A percentile compares a stretch with the other conserved stretches of the same genome.
Evolutionary conservation across 2,888 invertebrate species (phyloP).

Genomic region (Ferdinandea cuprea): DNA sequence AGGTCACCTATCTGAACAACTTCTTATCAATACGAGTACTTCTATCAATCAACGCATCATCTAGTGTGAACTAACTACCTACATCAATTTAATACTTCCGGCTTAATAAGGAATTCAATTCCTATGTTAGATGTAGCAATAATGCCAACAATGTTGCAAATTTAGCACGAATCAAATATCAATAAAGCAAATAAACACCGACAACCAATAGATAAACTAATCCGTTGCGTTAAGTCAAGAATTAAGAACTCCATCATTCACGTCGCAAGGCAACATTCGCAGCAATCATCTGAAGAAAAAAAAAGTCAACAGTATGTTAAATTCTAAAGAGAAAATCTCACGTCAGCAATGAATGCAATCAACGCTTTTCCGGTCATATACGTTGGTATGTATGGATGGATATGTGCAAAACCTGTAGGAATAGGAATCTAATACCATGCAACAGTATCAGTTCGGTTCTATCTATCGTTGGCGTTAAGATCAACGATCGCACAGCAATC

Average conservation of each 20-base stretch:
- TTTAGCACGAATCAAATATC: constrained; percentile 39
- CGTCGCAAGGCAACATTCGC: constrained; percentile 21
- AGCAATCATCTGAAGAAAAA: constrained; percentile 11
- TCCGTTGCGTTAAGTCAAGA: constrained; percentile 31
- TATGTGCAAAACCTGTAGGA: constrained; percentile 63
- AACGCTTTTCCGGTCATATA: constrained; percentile 31
- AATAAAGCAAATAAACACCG: constrained; percentile 36
- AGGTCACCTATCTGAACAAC: no score
- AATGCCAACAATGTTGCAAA: constrained; percentile 19
- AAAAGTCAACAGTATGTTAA: constrained; percentile 38
- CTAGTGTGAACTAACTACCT: no score
- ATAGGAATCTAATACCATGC: constrained; percentile 59
- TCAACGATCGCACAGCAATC: constrained; percentile 66
- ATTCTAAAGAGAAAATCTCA: constrained; percentile 41
- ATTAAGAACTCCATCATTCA: constrained; percentile 32
- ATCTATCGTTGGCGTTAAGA: constrained; percentile 57
- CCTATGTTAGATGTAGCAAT: constrained; percentile 39
- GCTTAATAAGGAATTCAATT: constrained; percentile 40
- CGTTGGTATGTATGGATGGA: no score
- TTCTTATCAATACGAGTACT: no score
- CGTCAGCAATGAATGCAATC: constrained; percentile 37
- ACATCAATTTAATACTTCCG: constrained; percentile 49
- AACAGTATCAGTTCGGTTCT: constrained; percentile 61
- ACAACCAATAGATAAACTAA: constrained; percentile 50
- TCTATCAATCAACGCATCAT: no score